Evolutionary conservation across 1,140 invertebrate species (phyloP).

Genomic region (Atta colombica): DNA sequence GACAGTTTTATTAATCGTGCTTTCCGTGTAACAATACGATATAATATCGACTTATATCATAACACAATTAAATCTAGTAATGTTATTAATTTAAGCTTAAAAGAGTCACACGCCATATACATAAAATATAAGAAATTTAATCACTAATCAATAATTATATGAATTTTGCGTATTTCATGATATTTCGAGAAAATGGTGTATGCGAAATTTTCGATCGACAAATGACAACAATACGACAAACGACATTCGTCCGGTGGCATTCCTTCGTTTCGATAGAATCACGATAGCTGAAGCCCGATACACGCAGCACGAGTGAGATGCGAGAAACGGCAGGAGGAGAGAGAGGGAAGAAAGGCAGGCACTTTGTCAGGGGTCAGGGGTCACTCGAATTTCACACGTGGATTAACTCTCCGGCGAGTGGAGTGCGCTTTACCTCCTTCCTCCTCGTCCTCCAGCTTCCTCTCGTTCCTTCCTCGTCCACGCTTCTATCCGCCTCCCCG

Average conservation of each 20-base stretch:
- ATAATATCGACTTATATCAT: background rate
- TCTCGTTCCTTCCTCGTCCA: conserved; percentile 71
- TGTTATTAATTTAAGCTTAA: background rate
- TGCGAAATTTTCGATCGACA: conserved; percentile 16
- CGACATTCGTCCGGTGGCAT: conserved; percentile 41
- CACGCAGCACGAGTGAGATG: conserved; percentile 3
- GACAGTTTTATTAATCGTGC: too few species aligned
- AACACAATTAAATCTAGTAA: background rate
- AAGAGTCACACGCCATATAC: background rate
- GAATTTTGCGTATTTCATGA: background rate
- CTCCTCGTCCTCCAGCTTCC: conserved; percentile 64
- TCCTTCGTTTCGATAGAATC: conserved; percentile 46
- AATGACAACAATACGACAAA: conserved; percentile 36
- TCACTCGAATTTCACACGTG: conserved; percentile 83
- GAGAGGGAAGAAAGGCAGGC: conserved; percentile 67
- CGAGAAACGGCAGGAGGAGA: conserved; percentile 54
- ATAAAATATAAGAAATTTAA: conserved; percentile 7
- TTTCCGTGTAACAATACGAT: background rate
- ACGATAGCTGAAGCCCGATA: conserved; percentile 43
- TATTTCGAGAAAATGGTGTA: background rate
- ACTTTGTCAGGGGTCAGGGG: conserved; percentile 77
- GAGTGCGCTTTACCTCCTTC: conserved; percentile 76
- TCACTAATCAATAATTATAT: background rate
- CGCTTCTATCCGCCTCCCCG: conserved; percentile 63
- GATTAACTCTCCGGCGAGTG: conserved; percentile 82